Percentiles rank a stretch among this genome's conserved stretches.
Evolutionary conservation across 2,113 vertebrate genomes (phyloP).

Genomic region (Sorex fumeus): DNA sequence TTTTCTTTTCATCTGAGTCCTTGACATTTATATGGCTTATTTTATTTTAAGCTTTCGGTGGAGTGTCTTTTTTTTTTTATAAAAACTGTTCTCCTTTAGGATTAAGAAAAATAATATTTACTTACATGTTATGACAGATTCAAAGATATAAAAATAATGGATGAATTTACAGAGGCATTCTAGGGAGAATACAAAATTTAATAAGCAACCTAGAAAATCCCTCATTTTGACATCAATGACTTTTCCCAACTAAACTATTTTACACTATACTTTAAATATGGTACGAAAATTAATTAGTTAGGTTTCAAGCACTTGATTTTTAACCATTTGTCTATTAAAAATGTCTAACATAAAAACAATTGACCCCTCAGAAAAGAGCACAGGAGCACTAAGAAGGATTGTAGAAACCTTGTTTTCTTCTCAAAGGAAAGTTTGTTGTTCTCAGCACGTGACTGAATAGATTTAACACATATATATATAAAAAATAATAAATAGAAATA

Average conservation of each 20-base stretch:
- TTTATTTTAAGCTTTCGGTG: conserved; percentile 37
- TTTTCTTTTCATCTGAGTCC: no score
- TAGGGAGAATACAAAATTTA: conserved; percentile 45
- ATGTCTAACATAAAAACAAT: conserved; percentile 2
- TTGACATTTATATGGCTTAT: not conserved
- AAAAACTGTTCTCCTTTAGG: not conserved
- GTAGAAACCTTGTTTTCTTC: no score
- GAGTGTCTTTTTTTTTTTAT: conserved; percentile 16
- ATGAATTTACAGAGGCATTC: conserved; percentile 39
- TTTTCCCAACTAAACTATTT: conserved; percentile 25
- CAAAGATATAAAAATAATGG: conserved; percentile 41
- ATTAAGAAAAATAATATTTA: conserved; percentile 53
- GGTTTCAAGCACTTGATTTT: not conserved
- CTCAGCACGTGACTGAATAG: no score
- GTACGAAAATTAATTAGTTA: conserved; percentile 16
- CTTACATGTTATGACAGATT: conserved; percentile 35
- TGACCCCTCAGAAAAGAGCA: no score
- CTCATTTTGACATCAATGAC: conserved; percentile 59
- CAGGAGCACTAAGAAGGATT: no score
- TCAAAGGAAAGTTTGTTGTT: no score
- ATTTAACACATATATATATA: no score
- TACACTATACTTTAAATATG: not conserved
- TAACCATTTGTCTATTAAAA: conserved; percentile 27
- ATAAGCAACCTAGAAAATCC: conserved; percentile 33
- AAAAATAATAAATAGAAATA: no score